A percentile compares a stretch with the other conserved stretches of the same genome.
Conservation (phyloP, 2,797 vertebrate genomes). For the Rhinella marina region DNA sequence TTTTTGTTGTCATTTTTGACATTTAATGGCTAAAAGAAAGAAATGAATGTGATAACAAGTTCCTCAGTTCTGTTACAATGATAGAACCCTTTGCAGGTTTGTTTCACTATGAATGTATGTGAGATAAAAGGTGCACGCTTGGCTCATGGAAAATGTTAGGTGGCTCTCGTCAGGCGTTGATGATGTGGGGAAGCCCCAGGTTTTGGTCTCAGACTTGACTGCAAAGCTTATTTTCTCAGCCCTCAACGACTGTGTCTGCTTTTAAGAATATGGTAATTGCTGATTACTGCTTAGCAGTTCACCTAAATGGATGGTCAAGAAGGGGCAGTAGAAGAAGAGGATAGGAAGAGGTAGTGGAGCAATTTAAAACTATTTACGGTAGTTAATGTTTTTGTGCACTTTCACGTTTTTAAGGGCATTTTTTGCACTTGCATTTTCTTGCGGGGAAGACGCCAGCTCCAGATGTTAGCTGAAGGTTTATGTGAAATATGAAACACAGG, state of each 20-base stretch:
- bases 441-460: too few species aligned
- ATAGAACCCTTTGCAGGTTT: not conserved
- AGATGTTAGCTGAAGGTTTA: too few species aligned
- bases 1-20: not conserved
- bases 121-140: constrained; percentile 10
- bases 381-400: too few species aligned
- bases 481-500: too few species aligned
- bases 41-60: not conserved
- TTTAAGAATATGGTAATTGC: not conserved
- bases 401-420: too few species aligned
- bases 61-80: not conserved
- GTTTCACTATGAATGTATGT: constrained; percentile 52
- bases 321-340: not conserved
- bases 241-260: constrained; percentile 13
- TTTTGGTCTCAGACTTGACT: not conserved
- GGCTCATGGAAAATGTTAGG: constrained; percentile 31
- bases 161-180: not conserved
- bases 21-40: not conserved
- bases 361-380: too few species aligned
- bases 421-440: too few species aligned
- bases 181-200: constrained; percentile 34
- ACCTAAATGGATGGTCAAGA: constrained; percentile 22
- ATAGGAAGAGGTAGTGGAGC: not conserved
- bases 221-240: not conserved
- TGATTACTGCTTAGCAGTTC: constrained; percentile 15